Evolutionary conservation across 1,140 invertebrate species (phyloP), one percentile per base, ranked within the genome.

Genomic region (Magallana ariakensis): DNA sequence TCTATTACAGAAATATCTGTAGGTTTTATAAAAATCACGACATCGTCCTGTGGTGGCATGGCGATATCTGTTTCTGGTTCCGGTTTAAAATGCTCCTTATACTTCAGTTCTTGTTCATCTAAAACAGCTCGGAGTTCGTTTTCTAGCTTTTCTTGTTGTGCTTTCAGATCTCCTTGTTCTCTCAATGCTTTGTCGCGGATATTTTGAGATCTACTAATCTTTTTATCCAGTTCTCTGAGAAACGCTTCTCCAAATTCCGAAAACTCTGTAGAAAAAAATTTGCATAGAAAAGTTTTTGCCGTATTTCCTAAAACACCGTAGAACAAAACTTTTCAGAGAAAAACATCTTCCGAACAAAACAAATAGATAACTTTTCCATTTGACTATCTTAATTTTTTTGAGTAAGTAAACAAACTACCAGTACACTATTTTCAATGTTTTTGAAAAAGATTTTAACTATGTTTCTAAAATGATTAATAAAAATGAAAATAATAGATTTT

Each of bases 221-320:
- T 16, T 70, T 89, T 90, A n/a, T 91, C 91, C 16, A 91, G 56
- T 9, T 86, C 85, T 75, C 83, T 53, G 22, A 89, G 90, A 80
- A 91, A 90, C 22, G 90, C 89, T 56, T 89, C 88, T 10, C 89
- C 90, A 89, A 86, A 91, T 53, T 90, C 85, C 16, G 89, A 90
- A 62, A 91, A 75, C 46, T 88, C 87, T 56, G 62, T 83, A 22
- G 84, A 86, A 58, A 58, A 58, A 10, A 58, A 66, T 88, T 87
- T 87, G 56, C 9, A 16, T n/a, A n/a, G n/a, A n/a, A n/a, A n/a
- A n/a, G n/a, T n/a, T n/a, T n/a, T n/a, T n/a, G n/a, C n/a, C n/a
- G n/a, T n/a, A n/a, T n/a, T 53, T 90, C 85, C 16, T 88, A 90
- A 62, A 91, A 75, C 46, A 87, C 87, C 46, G 62, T 83, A 22